These are phyloP conservation scores for Pseudomyrmex sp. DNA, from an alignment of 1,140 invertebrate species.

Conservation along the genomic window DNA sequence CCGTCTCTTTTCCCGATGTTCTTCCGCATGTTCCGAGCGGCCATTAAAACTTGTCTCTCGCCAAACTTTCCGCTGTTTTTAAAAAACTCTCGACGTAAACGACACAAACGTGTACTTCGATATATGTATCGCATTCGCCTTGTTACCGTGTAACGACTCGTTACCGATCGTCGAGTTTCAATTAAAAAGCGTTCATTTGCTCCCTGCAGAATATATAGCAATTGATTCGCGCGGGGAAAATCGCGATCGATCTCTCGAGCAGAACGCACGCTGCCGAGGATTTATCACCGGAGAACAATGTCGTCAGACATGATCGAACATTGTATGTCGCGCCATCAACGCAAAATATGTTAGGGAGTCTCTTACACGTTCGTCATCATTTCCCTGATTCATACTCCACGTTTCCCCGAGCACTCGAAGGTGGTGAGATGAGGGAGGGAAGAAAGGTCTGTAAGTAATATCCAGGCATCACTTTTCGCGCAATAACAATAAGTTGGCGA, in stretches of 20 bases:
- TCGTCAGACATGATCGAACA: conserved; percentile 15
- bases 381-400: conserved; percentile 22
- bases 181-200: conserved; percentile 27
- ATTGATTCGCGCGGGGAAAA: conserved; percentile 5
- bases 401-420: background rate
- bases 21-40: background rate
- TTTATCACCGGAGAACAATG: conserved; percentile 7
- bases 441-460: conserved; percentile 20
- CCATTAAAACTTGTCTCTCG: background rate
- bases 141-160: background rate
- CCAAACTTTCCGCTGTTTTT: background rate
- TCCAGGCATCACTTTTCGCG: conserved; percentile 27
- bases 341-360: conserved; percentile 9
- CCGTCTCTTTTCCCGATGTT: background rate
- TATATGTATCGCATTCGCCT: background rate
- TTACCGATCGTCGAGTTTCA: conserved; percentile 27
- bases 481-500: conserved; percentile 43
- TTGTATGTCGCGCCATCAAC: background rate
- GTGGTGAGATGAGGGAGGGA: too few relatives aligned
- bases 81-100: conserved; percentile 10
- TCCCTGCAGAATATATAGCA: conserved; percentile 1
- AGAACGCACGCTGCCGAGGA: background rate
- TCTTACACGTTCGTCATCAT: background rate
- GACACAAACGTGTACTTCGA: background rate
- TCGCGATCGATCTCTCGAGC: conserved; percentile 3